These are phyloP conservation scores for Gryllus bimaculatus DNA, from an alignment of 1,140 invertebrate genomes.

Conservation along the genomic window DNA sequence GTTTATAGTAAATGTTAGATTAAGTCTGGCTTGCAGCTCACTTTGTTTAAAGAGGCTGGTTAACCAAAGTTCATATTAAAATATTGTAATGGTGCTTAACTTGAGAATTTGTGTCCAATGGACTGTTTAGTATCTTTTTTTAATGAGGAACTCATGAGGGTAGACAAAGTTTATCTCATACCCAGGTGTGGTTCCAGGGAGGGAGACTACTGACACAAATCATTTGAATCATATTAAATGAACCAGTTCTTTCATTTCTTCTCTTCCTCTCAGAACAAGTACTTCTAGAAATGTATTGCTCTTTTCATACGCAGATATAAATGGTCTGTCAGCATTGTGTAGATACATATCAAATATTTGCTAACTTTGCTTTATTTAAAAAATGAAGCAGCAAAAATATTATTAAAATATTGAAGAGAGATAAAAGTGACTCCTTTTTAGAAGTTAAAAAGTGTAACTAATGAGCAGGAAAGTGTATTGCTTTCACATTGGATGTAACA, in stretches of 20 bases:
- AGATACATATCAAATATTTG: not conserved
- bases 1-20: not conserved
- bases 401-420: too few species aligned
- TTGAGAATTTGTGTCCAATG: not conserved
- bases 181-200: not conserved
- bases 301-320: conserved; percentile 16
- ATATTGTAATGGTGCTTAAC: not conserved
- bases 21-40: not conserved
- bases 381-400: too few species aligned
- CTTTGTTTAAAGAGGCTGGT: not conserved
- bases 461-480: too few species aligned
- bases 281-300: not conserved
- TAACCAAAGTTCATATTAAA: not conserved
- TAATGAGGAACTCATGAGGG: not conserved
- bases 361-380: too few species aligned
- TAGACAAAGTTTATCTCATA: not conserved
- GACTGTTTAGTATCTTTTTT: not conserved
- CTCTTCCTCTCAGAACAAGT: conserved; percentile 12
- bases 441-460: too few species aligned
- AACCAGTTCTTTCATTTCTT: conserved; percentile 15
- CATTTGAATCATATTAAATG: conserved; percentile 17
- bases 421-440: too few species aligned
- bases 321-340: conserved; percentile 15
- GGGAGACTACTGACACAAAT: conserved; percentile 12
- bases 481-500: too few species aligned